These are phyloP conservation scores for Drosophila auraria DNA, from an alignment of 1,140 invertebrate genomes.

Conservation along the genomic window DNA sequence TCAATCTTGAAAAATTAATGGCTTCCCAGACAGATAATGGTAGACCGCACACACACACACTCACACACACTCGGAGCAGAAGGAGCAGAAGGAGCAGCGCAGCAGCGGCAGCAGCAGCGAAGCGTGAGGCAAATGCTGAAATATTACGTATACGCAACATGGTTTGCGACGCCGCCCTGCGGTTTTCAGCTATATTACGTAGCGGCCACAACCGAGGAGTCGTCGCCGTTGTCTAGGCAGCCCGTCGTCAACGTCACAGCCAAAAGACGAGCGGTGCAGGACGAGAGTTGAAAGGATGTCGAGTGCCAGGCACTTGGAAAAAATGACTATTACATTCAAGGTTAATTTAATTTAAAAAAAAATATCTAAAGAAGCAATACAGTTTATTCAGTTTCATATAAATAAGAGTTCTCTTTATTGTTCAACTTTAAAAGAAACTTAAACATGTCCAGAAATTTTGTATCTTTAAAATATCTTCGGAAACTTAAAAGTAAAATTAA, in stretches of 20 bases:
- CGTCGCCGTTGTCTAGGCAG: constrained; percentile 44
- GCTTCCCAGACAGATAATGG: constrained; percentile 85
- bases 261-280: constrained; percentile 43
- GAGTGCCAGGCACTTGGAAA: constrained; percentile 49
- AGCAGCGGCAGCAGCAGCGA: constrained; percentile 46
- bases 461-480: no score
- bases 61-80: constrained; percentile 29
- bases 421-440: no score
- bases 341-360: no score
- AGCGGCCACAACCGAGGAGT: constrained; percentile 67
- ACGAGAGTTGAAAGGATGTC: constrained; percentile 40
- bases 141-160: constrained; percentile 81
- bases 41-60: constrained; percentile 74
- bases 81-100: constrained; percentile 22
- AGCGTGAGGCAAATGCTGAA: constrained; percentile 79
- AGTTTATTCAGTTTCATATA: neutral
- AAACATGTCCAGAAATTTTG: no score
- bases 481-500: neutral
- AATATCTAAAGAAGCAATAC: neutral
- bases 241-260: constrained; percentile 65
- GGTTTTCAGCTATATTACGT: constrained; percentile 79
- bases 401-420: no score
- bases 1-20: constrained; percentile 85
- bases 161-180: constrained; percentile 47
- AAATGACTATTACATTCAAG: neutral